These are phyloP conservation scores for Eristalis pertinax DNA, from an alignment of 2,888 invertebrate species.

Conservation along the genomic window DNA sequence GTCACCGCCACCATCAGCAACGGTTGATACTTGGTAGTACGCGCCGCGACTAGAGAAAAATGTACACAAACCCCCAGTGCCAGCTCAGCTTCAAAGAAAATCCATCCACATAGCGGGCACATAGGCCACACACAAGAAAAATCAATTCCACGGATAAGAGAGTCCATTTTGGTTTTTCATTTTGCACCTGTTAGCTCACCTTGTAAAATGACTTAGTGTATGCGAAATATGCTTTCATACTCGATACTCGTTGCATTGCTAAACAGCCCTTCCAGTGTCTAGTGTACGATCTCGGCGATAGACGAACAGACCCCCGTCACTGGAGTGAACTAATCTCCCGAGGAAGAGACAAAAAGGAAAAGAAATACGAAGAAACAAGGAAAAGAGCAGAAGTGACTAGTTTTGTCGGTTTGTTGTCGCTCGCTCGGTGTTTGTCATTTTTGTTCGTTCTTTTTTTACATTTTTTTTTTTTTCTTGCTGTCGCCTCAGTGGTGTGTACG, in stretches of 20 bases:
- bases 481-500: slow-evolving; percentile 10
- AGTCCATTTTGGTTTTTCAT: slow-evolving; percentile 67
- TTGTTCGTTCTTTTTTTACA: slow-evolving; percentile 32
- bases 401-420: slow-evolving; percentile 18
- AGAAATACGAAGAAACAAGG: not conserved
- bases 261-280: not conserved
- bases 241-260: slow-evolving; percentile 35
- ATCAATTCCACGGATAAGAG: slow-evolving; percentile 64
- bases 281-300: slow-evolving; percentile 1
- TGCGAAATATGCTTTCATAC: slow-evolving; percentile 42
- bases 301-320: too few relatives aligned
- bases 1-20: too few relatives aligned
- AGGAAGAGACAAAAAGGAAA: slow-evolving; percentile 36
- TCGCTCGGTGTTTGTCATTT: slow-evolving; percentile 45
- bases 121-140: slow-evolving; percentile 52
- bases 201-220: slow-evolving; percentile 50
- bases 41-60: slow-evolving; percentile 31
- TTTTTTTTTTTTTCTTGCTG: slow-evolving; percentile 44
- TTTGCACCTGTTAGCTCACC: slow-evolving; percentile 71
- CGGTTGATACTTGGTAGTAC: not conserved
- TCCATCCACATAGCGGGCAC: slow-evolving; percentile 4
- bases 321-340: slow-evolving; percentile 6
- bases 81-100: slow-evolving; percentile 34
- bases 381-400: slow-evolving; percentile 27
- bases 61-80: slow-evolving; percentile 49